Base-by-base conservation (phyloP, 2,797 vertebrate genomes). In the Epinephelus malabaricus region DNA sequence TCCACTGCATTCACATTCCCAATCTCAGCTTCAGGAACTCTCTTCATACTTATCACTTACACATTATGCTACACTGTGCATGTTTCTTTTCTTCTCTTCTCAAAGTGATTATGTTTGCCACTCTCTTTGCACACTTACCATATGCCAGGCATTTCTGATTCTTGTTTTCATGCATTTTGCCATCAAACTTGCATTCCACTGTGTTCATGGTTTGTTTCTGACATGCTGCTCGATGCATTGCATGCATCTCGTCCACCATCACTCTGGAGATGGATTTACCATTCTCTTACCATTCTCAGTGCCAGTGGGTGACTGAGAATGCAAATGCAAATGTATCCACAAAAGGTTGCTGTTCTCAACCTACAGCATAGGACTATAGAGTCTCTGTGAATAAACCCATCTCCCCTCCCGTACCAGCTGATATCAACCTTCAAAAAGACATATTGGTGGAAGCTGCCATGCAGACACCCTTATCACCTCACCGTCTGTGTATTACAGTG, bases 341-440 rank as follows among this genome's bases (percentile, higher is more conserved):
- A 38, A n/a, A 17, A 34, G 23, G 38, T 34, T 60, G 54, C 25
- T 27, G 4, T 27, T 56, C 17, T 46, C 49, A 47, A 13, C 49
- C 30, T 49, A 21, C 40, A 54, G 27, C 17, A 38, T 34, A 5
- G 0, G 46, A 47, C 14, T 45, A 25, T 10, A 21, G 27, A 70
- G 38, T 62, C 21, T 73, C n/a, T 8, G 46, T n/a, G 21, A 59
- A 64, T 69, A 47, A 63, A 70, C 25, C 62, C 23, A n/a, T 61
- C 55, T 63, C 47, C 60, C 23, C 23, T 43, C 13, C 47, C 12
- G 10, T 12, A 40, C 60, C 23, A 43, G 49, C 63, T 69, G 58
- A 68, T 69, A 65, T 53, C 53, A 73, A 45, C 54, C 47, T 61
- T 73, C 27, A 73, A 40, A 30, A 68, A 69, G 63, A 65, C 47